Base-by-base conservation (phyloP, 2,888 invertebrate species). In the Amiota communis region DNA sequence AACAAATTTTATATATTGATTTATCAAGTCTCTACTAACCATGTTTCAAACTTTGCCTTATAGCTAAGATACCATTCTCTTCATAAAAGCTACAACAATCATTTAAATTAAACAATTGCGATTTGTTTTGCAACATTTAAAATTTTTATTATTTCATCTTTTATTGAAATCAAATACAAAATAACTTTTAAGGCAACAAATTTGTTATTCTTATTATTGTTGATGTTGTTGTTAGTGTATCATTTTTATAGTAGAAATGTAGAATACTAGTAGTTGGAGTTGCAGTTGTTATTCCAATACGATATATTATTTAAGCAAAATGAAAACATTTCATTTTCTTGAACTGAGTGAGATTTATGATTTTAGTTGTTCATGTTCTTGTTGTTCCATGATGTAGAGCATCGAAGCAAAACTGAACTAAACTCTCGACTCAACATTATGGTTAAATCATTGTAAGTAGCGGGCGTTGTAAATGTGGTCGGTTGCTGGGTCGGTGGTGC, bases 251-350 rank as follows among this genome's bases (percentile, higher is more conserved):
- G 36, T 36, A 36, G 23, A 2, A 23, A 2, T 23, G 23, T 23
- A 23, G 36, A n/a, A 36, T 36, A 36, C 36, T 6, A 2, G 36
- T 36, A 36, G 36, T 36, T 36, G 8, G 3, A 36, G 6, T 36
- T 36, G 3, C 6, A 36, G 36, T 36, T 36, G 6, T 36, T 36
- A 36, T 36, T 36, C 36, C 36, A 36, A 36, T 36, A 36, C 36
- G 6, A 36, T 36, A 36, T 36, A 36, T 36, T 36, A 36, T 36
- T 36, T 36, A 36, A 20, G 12, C 20, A 59, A 36, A 63, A 63
- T 46, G 36, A 36, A 36, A 63, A 63, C 63, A 63, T 63, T 63
- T 63, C 63, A n/a, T 23, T 63, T 63, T 12, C 63, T 63, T 17
- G 17, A 23, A 46, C 12, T 15, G 63, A 63, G 46, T 63, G 46